Evolutionary conservation across 1,140 invertebrate species (phyloP).

Genomic region (Pinna nobilis): DNA sequence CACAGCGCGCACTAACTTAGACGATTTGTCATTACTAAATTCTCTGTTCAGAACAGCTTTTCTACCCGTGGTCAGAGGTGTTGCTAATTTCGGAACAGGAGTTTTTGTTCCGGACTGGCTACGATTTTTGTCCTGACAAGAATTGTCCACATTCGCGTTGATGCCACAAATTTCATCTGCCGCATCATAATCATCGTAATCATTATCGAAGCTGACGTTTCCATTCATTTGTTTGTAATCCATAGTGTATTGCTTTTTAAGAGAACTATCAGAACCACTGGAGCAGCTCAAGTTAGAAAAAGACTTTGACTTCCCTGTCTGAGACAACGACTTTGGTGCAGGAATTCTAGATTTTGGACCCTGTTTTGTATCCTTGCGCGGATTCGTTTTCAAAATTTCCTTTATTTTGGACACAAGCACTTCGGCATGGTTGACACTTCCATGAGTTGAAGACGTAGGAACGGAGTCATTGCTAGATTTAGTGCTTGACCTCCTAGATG

Average conservation of each 20-base stretch:
- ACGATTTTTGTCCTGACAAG: slow-evolving; percentile 36
- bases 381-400: slow-evolving; percentile 63
- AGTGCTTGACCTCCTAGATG: slow-evolving; percentile 28
- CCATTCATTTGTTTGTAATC: slow-evolving; percentile 14
- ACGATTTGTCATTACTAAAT: slow-evolving; percentile 10
- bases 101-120: slow-evolving; percentile 52
- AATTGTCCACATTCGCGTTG: slow-evolving; percentile 34
- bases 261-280: slow-evolving; percentile 18
- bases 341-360: slow-evolving; percentile 60
- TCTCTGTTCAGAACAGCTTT: slow-evolving; percentile 39
- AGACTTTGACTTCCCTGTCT: slow-evolving; percentile 55
- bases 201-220: slow-evolving; percentile 17
- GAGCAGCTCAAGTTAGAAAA: slow-evolving; percentile 48
- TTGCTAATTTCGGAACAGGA: slow-evolving; percentile 58
- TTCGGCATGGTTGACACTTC: slow-evolving; percentile 38
- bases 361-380: slow-evolving; percentile 52
- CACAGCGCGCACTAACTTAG: slow-evolving; percentile 34
- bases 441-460: background rate
- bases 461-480: slow-evolving; percentile 40
- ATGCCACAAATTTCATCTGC: slow-evolving; percentile 43
- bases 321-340: slow-evolving; percentile 51
- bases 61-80: slow-evolving; percentile 65
- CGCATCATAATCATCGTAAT: slow-evolving; percentile 41
- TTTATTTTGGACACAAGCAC: slow-evolving; percentile 64
- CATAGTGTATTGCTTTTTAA: slow-evolving; percentile 3